Percentiles rank a stretch among this genome's conserved stretches.
These are phyloP conservation scores for Phthorimaea operculella DNA, from an alignment of 1,140 invertebrate genomes.

Conservation along the genomic window DNA sequence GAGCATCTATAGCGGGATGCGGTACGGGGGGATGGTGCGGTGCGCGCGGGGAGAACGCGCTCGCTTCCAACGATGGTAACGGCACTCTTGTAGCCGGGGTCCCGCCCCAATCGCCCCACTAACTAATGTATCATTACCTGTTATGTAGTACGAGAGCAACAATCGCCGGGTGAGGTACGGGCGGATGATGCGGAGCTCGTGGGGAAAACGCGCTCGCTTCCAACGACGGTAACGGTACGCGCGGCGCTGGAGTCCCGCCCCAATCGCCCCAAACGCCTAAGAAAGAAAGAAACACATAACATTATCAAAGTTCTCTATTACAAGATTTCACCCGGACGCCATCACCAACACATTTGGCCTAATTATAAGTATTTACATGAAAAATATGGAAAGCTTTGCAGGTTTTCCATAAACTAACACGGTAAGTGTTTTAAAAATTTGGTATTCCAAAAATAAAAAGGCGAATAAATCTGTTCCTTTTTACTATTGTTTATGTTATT, in stretches of 20 bases:
- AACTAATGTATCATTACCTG: too few relatives aligned
- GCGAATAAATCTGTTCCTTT: too few relatives aligned
- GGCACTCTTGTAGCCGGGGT: slow-evolving; percentile 42
- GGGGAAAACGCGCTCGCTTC: slow-evolving; percentile 44
- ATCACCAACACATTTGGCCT: too few relatives aligned
- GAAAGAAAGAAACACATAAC: too few relatives aligned
- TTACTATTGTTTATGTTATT: too few relatives aligned
- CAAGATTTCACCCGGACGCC: too few relatives aligned
- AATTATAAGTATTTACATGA: too few relatives aligned
- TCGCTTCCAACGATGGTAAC: slow-evolving; percentile 37
- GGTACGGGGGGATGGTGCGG: slow-evolving; percentile 83
- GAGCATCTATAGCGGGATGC: slow-evolving; percentile 86
- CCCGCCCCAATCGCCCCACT: slow-evolving; percentile 26
- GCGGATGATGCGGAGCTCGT: slow-evolving; percentile 74
- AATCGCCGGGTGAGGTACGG: slow-evolving; percentile 86
- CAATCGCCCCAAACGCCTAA: slow-evolving; percentile 15
- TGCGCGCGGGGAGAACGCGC: slow-evolving; percentile 49
- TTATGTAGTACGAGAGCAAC: slow-evolving; percentile 88
- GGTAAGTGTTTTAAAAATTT: too few relatives aligned
- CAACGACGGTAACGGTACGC: slow-evolving; percentile 38
- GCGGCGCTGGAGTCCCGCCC: slow-evolving; percentile 41
- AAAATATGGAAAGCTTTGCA: too few relatives aligned
- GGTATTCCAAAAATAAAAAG: too few relatives aligned
- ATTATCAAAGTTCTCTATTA: too few relatives aligned
- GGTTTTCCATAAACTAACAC: too few relatives aligned